Conservation (phyloP, 2,797 vertebrate genomes). For the Bucorvus abyssinicus region DNA sequence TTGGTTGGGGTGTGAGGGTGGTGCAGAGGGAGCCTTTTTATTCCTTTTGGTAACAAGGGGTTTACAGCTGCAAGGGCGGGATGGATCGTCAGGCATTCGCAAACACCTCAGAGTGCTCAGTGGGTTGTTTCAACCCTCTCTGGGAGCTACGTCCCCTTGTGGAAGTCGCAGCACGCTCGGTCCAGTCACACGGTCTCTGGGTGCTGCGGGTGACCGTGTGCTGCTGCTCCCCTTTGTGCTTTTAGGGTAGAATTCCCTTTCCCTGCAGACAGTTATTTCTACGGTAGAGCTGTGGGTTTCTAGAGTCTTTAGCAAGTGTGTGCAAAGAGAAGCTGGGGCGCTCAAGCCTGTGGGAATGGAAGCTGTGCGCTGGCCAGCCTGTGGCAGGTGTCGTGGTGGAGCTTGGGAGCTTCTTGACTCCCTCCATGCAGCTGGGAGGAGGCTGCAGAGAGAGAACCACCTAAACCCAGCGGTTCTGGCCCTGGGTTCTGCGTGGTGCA, state of each 20-base stretch:
- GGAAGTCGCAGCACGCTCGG: rapidly evolving
- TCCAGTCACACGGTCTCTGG: rapidly evolving
- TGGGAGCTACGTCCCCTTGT: rapidly evolving
- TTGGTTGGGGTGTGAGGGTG: background rate
- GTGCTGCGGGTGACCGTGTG: rapidly evolving
- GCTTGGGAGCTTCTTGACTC: background rate
- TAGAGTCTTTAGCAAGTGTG: rapidly evolving
- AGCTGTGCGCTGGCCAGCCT: background rate
- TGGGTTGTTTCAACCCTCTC: background rate
- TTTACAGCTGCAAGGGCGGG: rapidly evolving
- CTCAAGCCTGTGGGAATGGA: too few species aligned
- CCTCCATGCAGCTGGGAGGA: background rate
- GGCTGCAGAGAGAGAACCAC: background rate
- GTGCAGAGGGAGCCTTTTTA: background rate
- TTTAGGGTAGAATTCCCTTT: background rate
- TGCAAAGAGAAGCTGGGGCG: background rate
- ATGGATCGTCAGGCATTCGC: rapidly evolving
- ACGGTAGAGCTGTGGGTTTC: rapidly evolving
- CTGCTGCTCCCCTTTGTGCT: background rate
- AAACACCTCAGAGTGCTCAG: rapidly evolving
- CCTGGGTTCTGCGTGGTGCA: rapidly evolving
- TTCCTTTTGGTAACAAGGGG: rapidly evolving
- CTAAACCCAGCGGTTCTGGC: background rate
- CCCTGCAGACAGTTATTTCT: background rate
- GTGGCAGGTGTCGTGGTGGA: rapidly evolving